Evolutionary conservation across 2,797 vertebrate species (phyloP).

Genomic region (Phrynocephalus guinanensis): DNA sequence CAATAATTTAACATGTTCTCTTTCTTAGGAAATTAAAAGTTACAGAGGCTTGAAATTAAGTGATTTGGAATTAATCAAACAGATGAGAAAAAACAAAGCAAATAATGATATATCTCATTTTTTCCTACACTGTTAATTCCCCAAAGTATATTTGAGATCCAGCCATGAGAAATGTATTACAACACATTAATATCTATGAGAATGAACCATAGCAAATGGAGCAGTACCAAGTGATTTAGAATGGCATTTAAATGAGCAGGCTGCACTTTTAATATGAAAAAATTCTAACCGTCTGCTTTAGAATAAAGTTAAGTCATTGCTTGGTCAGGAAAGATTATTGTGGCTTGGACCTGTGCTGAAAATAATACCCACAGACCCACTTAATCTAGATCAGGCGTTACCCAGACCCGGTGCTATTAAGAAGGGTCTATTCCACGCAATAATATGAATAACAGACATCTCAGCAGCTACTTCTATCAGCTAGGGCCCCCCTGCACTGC

Average conservation of each 20-base stretch:
- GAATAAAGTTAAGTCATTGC: background rate
- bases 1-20: constrained; percentile 35
- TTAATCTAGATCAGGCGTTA: background rate
- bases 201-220: constrained; percentile 44
- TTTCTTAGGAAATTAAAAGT: constrained; percentile 53
- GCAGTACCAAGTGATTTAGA: constrained; percentile 39
- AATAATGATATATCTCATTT: constrained; percentile 48
- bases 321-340: background rate
- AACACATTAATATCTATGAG: constrained; percentile 40
- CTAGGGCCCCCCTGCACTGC: background rate
- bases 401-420: background rate
- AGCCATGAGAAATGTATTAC: constrained; percentile 39
- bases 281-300: constrained; percentile 4
- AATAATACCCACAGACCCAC: background rate
- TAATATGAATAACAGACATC: too few relatives aligned
- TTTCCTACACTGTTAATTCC: constrained; percentile 38
- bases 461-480: background rate
- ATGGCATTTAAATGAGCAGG: constrained; percentile 27
- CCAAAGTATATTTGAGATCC: constrained; percentile 32
- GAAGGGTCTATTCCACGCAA: background rate
- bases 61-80: constrained; percentile 55
- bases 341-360: background rate
- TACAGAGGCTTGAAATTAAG: constrained; percentile 53
- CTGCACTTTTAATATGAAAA: constrained; percentile 26
- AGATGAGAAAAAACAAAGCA: constrained; percentile 41